Conservation (phyloP, 2,888 invertebrate species). For the Megalurothrips usitatus region DNA sequence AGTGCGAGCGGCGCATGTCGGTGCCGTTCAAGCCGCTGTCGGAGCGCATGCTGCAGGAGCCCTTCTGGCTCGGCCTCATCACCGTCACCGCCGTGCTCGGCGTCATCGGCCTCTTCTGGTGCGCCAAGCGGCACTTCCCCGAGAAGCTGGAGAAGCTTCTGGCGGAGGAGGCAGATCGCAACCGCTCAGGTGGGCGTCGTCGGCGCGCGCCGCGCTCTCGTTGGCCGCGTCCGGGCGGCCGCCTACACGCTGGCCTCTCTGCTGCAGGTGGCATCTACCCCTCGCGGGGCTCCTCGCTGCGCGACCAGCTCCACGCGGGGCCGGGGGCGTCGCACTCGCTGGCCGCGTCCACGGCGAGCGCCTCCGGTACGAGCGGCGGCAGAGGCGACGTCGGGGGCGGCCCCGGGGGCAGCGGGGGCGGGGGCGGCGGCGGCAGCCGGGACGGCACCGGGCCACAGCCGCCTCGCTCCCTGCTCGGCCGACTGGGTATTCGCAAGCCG, state of each 20-base stretch:
- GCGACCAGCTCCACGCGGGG: constrained; percentile 53
- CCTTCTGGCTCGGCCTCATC: constrained; percentile 84
- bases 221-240: constrained; percentile 28
- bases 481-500: constrained; percentile 83
- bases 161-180: constrained; percentile 72
- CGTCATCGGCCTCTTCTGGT: constrained; percentile 74
- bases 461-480: constrained; percentile 69
- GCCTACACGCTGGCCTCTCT: not conserved
- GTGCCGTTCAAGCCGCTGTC: constrained; percentile 69
- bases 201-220: constrained; percentile 28
- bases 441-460: constrained; percentile 35
- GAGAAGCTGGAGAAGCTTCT: constrained; percentile 78
- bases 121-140: constrained; percentile 79
- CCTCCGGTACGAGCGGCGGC: constrained; percentile 43
- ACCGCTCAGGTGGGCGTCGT: constrained; percentile 46
- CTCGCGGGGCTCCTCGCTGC: constrained; percentile 53
- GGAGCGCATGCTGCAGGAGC: constrained; percentile 77
- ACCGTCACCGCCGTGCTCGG: constrained; percentile 76
- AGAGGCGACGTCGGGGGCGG: constrained; percentile 45
- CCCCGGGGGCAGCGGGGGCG: constrained; percentile 46
- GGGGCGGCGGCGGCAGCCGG: constrained; percentile 33
- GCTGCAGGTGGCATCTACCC: constrained; percentile 14
- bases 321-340: constrained; percentile 41
- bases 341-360: constrained; percentile 33
- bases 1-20: constrained; percentile 64